These are phyloP conservation scores for Salarias fasciatus DNA, from an alignment of 2,797 vertebrate genomes.

Conservation along the genomic window DNA sequence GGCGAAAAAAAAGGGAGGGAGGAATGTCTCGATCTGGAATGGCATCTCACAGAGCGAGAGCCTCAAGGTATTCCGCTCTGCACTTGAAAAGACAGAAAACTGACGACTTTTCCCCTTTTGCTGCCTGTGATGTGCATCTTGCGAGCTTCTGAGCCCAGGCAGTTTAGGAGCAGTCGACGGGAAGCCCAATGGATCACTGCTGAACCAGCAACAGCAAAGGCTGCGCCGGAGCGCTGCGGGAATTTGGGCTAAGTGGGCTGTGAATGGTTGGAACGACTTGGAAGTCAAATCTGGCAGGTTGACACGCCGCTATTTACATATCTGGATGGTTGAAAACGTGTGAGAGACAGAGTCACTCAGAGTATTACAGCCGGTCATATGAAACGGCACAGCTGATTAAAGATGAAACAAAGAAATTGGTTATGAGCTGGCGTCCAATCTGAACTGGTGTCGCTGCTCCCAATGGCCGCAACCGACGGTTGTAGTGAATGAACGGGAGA, in stretches of 20 bases:
- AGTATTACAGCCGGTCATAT: slow-evolving; percentile 19
- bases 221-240: slow-evolving; percentile 43
- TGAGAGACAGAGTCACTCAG: slow-evolving; percentile 37
- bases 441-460: background rate
- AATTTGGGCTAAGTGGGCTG: slow-evolving; percentile 60
- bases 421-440: background rate
- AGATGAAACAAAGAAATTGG: slow-evolving; percentile 8
- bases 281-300: slow-evolving; percentile 45
- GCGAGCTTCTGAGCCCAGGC: slow-evolving; percentile 45
- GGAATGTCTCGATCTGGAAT: slow-evolving; percentile 48
- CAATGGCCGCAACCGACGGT: background rate
- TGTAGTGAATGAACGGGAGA: background rate
- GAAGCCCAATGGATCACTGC: slow-evolving; percentile 43
- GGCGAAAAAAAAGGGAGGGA: slow-evolving; percentile 26
- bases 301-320: slow-evolving; percentile 57
- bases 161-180: slow-evolving; percentile 56
- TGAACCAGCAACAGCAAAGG: slow-evolving; percentile 59
- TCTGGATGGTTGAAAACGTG: slow-evolving; percentile 38
- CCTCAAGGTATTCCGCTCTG: slow-evolving; percentile 61
- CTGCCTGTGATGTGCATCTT: slow-evolving; percentile 64
- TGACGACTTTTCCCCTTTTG: slow-evolving; percentile 40
- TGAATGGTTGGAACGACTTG: slow-evolving; percentile 50
- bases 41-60: slow-evolving; percentile 40
- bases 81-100: slow-evolving; percentile 61
- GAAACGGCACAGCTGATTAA: slow-evolving; percentile 19